These are phyloP conservation scores for Rallus limicola DNA, from an alignment of 2,113 vertebrate genomes.

Conservation along the genomic window DNA sequence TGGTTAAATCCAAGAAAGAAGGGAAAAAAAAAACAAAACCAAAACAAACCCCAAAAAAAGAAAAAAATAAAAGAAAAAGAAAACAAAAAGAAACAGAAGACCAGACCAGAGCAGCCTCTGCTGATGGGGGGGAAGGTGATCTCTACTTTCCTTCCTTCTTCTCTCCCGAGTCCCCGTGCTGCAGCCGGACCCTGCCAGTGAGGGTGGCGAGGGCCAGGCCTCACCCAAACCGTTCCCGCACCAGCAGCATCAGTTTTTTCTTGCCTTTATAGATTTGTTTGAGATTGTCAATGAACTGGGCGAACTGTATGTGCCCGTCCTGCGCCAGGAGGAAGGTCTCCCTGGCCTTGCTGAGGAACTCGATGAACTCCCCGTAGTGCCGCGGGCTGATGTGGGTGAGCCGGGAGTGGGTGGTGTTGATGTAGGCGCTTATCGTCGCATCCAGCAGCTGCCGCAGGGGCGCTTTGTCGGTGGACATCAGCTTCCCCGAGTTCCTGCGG, in stretches of 20 bases:
- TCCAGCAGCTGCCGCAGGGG: slow-evolving; percentile 95
- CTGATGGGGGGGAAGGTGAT: slow-evolving; percentile 18
- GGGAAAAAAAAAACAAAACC: not conserved
- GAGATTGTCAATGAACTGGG: slow-evolving; percentile 99
- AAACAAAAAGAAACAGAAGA: slow-evolving; percentile 32
- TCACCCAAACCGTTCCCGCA: slow-evolving; percentile 96
- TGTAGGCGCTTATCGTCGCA: slow-evolving; percentile 96
- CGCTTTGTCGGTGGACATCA: slow-evolving; percentile 98
- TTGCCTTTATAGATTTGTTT: slow-evolving; percentile 99
- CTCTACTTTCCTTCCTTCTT: slow-evolving; percentile 69
- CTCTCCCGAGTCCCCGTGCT: slow-evolving; percentile 66
- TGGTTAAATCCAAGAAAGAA: slow-evolving; percentile 51
- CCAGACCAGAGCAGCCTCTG: slow-evolving; percentile 66
- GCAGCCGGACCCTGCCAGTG: slow-evolving; percentile 52
- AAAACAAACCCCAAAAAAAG: not conserved
- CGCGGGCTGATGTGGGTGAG: slow-evolving; percentile 98
- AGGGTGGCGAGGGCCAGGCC: slow-evolving; percentile 6
- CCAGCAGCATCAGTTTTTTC: slow-evolving; percentile 99
- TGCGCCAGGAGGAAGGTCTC: slow-evolving; percentile 96
- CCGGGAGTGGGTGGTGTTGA: slow-evolving; percentile 97
- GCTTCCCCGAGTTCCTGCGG: slow-evolving; percentile 94
- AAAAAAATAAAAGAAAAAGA: not conserved
- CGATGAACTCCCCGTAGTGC: slow-evolving; percentile 98
- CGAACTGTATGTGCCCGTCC: slow-evolving; percentile 96
- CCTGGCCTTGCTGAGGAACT: slow-evolving; percentile 96